Evolutionary conservation across 2,113 vertebrate genomes (phyloP), one percentile per base, ranked within the genome.

Genomic region (Aramus guarauna): DNA sequence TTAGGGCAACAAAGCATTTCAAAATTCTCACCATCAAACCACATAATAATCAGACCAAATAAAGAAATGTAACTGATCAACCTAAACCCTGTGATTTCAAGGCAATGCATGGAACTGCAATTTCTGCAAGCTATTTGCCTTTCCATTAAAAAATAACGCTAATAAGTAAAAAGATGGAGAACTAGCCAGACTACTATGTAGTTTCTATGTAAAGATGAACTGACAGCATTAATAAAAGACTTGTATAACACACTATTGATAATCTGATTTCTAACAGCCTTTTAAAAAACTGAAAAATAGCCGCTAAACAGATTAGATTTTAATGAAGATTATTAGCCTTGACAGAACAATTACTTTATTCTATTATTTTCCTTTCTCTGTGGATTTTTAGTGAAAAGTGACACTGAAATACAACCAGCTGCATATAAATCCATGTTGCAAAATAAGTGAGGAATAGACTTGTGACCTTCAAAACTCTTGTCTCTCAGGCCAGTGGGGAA

Each of bases 321-420:
- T 88, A 90, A 96, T 77, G 67, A 82, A 76, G 48, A 92, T 36
- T 74, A 67, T 92, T 92, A 63, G 47, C 26, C 75, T 90, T 90
- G 81, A 93, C 62, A 73, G 85, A 85, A 85, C 22, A 76, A 79
- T 85, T n/a, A 79, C 18, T 94, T 88, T 64, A 76, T 67, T 83
- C 67, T 59, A 72, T 55, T 91, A 3, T 85, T 66, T 81, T 91
- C 23, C 58, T 76, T 74, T 66, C 59, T 89, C 86, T 67, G 43
- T 88, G 73, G 27, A 45, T 75, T 92, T 91, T 88, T 50, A 92
- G 78, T 10, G 23, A 73, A 55, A 90, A 90, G 29, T 27, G 77
- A 73, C 63, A 34, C 8, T 58, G 36, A 68, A 94, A 59, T 68
- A 64, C 36, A 78, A 64, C 9, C 37, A 64, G 26, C 66, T 82